Evolutionary conservation across 2,888 invertebrate genomes (phyloP).

Genomic region (Parapristionchus giblindavisi): DNA sequence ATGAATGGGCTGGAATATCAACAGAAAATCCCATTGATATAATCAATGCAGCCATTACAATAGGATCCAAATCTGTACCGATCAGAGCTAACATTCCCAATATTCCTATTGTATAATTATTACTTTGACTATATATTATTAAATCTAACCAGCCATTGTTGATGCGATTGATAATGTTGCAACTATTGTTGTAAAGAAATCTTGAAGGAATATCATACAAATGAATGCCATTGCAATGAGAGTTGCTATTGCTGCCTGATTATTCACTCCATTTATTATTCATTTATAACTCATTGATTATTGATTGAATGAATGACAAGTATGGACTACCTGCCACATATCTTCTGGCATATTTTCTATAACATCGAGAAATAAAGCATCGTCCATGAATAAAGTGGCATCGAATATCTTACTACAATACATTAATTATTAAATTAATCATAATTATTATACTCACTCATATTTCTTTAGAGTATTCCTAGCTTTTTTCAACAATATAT

Average conservation of each 20-base stretch:
- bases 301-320: not conserved
- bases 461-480: slow-evolving; percentile 62
- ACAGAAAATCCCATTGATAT: slow-evolving; percentile 67
- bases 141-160: slow-evolving; percentile 58
- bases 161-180: slow-evolving; percentile 62
- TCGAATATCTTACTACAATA: slow-evolving; percentile 46
- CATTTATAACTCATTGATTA: not conserved
- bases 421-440: not conserved
- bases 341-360: slow-evolving; percentile 66
- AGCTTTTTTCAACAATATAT: slow-evolving; percentile 55
- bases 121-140: too few relatives aligned
- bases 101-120: slow-evolving; percentile 61
- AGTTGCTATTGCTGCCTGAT: slow-evolving; percentile 63
- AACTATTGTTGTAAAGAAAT: slow-evolving; percentile 65
- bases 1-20: slow-evolving; percentile 66
- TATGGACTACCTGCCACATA: slow-evolving; percentile 52
- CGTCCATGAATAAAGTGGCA: slow-evolving; percentile 62
- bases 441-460: slow-evolving; percentile 41
- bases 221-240: slow-evolving; percentile 65
- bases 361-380: slow-evolving; percentile 63
- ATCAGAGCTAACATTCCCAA: slow-evolving; percentile 64
- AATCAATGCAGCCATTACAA: slow-evolving; percentile 67
- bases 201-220: slow-evolving; percentile 66
- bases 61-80: slow-evolving; percentile 65
- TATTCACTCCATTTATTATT: not conserved